Base-by-base conservation (phyloP, 2,888 invertebrate genomes). In the Drosophila quinaria region DNA sequence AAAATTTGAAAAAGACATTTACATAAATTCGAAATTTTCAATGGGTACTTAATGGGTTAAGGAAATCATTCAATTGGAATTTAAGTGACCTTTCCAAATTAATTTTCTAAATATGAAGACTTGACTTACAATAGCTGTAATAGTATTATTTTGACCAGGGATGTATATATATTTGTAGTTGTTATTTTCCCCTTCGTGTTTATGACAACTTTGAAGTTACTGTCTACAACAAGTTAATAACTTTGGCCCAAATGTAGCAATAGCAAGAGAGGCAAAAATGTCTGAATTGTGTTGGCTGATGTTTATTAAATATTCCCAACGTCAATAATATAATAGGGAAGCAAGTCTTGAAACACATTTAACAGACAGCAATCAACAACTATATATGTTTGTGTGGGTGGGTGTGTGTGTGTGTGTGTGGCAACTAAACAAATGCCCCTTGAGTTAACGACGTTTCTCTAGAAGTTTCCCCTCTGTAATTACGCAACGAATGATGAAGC, bases 321-420 rank as follows among this genome's bases (percentile, higher is more conserved):
- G 51, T 60, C 49, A 63, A 63, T 72, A 77, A 64, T 68, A 63
- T 72, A 77, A 70, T 56, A 2, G 15, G n/a, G 25, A 11, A 37
- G 6, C 54, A 70, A 52, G 54, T 63, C 76, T 78, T 66, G 85
- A 69, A 81, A 64, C 89, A 89, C 65, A 81, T 87, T 84, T 74
- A 66, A 63, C 61, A 68, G 80, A 81, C 76, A 81, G 66, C 13
- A 58, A 66, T 70, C 70, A 81, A 79, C 81, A 77, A 81, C 71
- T 78, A 73, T 74, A 60, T n/a, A n/a, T n/a, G 66, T 74, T 73
- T 66, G 46, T 25, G 25, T 25, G 25, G 5, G 25, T 25, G 25
- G 2, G 25, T 25, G 25, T 3, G 8, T 29, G 8, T 29, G 25
- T 8, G 75, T 74, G 63, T n/a, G 64, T 72, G 74, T 66, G 47